Conservation (phyloP, 1,140 invertebrate species). For the Aphelenchoides besseyi region DNA sequence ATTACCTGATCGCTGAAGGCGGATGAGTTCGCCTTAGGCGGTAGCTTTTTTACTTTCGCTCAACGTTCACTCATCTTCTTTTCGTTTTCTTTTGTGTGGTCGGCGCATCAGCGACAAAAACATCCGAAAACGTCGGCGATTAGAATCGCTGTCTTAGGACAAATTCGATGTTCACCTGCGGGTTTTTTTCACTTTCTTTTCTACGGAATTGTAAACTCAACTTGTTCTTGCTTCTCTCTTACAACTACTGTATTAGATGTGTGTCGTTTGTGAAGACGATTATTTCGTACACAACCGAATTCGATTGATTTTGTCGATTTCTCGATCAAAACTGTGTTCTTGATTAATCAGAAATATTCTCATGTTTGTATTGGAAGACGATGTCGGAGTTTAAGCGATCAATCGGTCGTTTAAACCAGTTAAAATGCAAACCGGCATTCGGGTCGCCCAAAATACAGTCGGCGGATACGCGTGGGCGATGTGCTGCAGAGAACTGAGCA, state of each 20-base stretch:
- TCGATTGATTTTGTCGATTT: too few relatives aligned
- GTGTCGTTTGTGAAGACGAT: too few relatives aligned
- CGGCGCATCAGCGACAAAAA: neutral
- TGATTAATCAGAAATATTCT: neutral
- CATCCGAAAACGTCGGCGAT: neutral
- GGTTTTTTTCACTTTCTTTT: neutral
- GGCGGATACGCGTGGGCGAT: neutral
- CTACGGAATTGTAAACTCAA: neutral
- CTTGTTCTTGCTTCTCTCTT: neutral
- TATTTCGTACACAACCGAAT: too few relatives aligned
- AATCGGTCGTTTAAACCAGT: too few relatives aligned
- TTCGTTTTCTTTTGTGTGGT: neutral
- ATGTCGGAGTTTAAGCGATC: too few relatives aligned
- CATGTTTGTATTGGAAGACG: too few relatives aligned
- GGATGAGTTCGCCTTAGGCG: neutral
- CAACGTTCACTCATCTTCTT: neutral
- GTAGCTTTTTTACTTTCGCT: neutral
- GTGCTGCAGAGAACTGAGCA: neutral
- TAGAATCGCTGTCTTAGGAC: neutral
- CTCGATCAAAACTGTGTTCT: too few relatives aligned
- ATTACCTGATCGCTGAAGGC: neutral
- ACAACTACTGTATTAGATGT: neutral
- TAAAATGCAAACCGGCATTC: constrained; percentile 5
- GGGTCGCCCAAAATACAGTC: neutral
- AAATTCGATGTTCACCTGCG: neutral